Conservation (phyloP, 2,797 vertebrate species). For the Oreortyx pictus region DNA sequence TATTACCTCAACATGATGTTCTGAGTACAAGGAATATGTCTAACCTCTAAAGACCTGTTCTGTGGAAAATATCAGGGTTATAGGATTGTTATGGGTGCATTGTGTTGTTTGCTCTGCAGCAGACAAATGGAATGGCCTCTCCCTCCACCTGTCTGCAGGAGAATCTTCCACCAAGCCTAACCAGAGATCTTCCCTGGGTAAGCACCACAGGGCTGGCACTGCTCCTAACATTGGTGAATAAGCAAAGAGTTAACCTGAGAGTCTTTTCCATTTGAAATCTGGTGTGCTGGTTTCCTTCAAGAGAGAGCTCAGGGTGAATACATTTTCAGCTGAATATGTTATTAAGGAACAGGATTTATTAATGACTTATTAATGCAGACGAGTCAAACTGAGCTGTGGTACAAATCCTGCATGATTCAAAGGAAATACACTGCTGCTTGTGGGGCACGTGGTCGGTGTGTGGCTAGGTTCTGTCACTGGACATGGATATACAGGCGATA, state of each 20-base stretch:
- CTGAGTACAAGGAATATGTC: background rate
- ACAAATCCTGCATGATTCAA: constrained; percentile 25
- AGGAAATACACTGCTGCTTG: constrained; percentile 10
- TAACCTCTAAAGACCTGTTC: background rate
- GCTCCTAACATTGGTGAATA: background rate
- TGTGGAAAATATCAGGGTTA: background rate
- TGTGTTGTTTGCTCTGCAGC: background rate
- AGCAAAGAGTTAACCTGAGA: constrained; percentile 46
- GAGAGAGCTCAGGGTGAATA: constrained; percentile 60
- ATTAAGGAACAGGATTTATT: constrained; percentile 79
- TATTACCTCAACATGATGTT: background rate
- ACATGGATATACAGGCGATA: constrained; percentile 76
- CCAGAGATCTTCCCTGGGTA: background rate
- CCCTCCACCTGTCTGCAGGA: background rate
- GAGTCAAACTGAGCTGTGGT: constrained; percentile 32
- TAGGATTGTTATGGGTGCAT: background rate
- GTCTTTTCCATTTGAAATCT: constrained; percentile 39
- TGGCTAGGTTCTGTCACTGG: constrained; percentile 63
- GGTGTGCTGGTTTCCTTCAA: constrained; percentile 50
- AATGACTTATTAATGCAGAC: constrained; percentile 72
- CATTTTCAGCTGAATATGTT: constrained; percentile 73
- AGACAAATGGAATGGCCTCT: background rate
- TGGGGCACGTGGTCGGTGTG: background rate
- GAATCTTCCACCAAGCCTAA: background rate
- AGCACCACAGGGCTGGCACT: background rate